Evolutionary conservation across 1,140 invertebrate species (phyloP).

Genomic region (Cydia pomonella): DNA sequence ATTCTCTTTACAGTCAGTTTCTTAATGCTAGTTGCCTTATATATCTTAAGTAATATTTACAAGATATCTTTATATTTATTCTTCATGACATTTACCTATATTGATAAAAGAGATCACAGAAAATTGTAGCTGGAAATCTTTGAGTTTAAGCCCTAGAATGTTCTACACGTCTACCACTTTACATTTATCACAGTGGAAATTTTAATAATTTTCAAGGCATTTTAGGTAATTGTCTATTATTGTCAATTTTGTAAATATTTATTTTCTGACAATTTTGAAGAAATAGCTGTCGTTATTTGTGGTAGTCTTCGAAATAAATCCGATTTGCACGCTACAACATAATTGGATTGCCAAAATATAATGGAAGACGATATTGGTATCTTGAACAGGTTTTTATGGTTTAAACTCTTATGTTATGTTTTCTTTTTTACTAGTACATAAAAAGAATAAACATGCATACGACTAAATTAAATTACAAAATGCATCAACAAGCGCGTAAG

Average conservation of each 20-base stretch:
- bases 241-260: constrained; percentile 57
- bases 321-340: constrained; percentile 71
- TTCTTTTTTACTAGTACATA: constrained; percentile 62
- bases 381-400: constrained; percentile 36
- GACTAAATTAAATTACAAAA: constrained; percentile 75
- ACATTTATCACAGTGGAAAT: constrained; percentile 75
- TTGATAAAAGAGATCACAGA: constrained; percentile 82
- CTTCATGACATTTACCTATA: constrained; percentile 74
- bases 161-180: constrained; percentile 75
- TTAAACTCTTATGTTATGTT: constrained; percentile 46
- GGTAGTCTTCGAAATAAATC: constrained; percentile 52
- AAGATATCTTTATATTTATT: constrained; percentile 66
- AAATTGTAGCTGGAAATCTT: constrained; percentile 82
- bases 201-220: constrained; percentile 72
- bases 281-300: constrained; percentile 49
- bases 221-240: constrained; percentile 61
- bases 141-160: constrained; percentile 75
- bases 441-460: constrained; percentile 54
- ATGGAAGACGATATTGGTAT: constrained; percentile 70
- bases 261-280: constrained; percentile 29
- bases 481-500: constrained; percentile 64
- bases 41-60: constrained; percentile 67
- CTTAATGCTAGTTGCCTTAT: constrained; percentile 58
- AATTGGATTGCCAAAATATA: constrained; percentile 69
- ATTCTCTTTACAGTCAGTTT: constrained; percentile 75